phyloP scores from a whole-genome alignment of 35 echinoderm and acorn worm genomes.

The Lytechinus pictus region DNA sequence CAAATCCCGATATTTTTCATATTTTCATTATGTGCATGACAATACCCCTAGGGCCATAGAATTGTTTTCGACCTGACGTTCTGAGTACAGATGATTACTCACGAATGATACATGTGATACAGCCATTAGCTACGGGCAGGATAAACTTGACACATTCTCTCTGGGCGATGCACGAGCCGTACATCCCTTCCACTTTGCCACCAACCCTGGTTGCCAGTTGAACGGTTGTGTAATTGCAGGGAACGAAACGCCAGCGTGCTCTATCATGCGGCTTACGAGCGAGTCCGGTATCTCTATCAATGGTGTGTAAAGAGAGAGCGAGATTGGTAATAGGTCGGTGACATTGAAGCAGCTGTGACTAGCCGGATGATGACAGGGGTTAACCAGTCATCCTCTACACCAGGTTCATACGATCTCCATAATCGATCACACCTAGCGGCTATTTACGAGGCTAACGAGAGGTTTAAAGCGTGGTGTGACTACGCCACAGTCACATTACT shows the following conservation, averaged over 20 bases:
- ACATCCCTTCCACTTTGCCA: background rate
- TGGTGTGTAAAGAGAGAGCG: background rate
- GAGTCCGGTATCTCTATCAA: background rate
- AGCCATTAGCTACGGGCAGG: background rate
- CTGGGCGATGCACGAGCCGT: background rate
- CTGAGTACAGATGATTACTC: background rate
- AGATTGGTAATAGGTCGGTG: background rate
- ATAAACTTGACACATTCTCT: background rate
- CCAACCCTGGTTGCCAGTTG: background rate
- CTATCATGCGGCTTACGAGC: background rate
- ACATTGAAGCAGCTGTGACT: background rate
- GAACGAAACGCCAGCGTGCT: background rate
- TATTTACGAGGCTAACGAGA: constrained; percentile 2
- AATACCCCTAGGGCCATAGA: background rate
- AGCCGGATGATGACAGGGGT: background rate
- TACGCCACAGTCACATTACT: background rate
- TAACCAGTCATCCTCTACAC: background rate
- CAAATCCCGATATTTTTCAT: background rate
- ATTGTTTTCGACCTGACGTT: background rate
- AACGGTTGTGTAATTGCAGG: background rate
- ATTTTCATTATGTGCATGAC: background rate
- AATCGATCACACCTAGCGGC: background rate
- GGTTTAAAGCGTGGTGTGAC: background rate
- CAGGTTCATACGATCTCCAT: background rate
- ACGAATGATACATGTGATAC: background rate